phyloP scores from a whole-genome alignment of 2,888 invertebrate species.

The Polydrusus tereticollis region DNA sequence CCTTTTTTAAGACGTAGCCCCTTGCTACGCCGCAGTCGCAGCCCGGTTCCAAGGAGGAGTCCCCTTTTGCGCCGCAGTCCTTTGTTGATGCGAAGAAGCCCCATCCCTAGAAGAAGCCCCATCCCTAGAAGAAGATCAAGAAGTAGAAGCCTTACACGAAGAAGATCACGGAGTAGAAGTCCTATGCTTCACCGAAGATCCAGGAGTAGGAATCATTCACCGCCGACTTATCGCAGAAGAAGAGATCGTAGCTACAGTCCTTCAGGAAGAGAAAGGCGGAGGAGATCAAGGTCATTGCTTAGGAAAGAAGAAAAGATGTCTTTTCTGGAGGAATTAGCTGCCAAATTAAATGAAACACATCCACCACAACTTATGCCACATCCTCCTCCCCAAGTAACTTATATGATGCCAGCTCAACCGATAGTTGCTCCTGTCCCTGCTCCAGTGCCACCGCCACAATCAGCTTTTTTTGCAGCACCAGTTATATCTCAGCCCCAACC shows the following conservation, averaged over 20 bases:
- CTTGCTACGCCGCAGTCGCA: conserved; percentile 22
- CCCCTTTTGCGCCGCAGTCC: not conserved
- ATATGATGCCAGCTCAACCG: conserved; percentile 33
- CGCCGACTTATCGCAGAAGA: conserved; percentile 21
- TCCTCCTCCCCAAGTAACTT: conserved; percentile 1
- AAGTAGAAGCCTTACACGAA: conserved; percentile 39
- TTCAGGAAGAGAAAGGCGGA: conserved; percentile 38
- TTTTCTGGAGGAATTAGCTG: conserved; percentile 64
- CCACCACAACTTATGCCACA: conserved; percentile 39
- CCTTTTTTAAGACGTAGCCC: conserved; percentile 19
- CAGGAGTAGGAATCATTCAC: conserved; percentile 27
- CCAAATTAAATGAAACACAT: conserved; percentile 58
- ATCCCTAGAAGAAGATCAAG: conserved; percentile 12
- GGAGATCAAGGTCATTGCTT: conserved; percentile 38
- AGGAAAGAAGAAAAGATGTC: conserved; percentile 56
- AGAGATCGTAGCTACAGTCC: conserved; percentile 47
- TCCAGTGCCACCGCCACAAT: conserved; percentile 40
- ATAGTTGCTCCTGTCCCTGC: conserved; percentile 46
- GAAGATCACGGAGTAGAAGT: conserved; percentile 34
- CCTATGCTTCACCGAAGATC: conserved; percentile 13
- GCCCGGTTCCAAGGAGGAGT: conserved; percentile 14
- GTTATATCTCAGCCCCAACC: conserved; percentile 24
- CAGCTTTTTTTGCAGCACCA: conserved; percentile 7
- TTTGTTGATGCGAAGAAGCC: not conserved
- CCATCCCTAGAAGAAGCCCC: conserved; percentile 10